Percentiles rank a stretch among this genome's conserved stretches.
These are phyloP conservation scores for Aurelia aurita DNA, from an alignment of 30 jellyfish, hydroid and myxozoan genomes.

Conservation along the genomic window DNA sequence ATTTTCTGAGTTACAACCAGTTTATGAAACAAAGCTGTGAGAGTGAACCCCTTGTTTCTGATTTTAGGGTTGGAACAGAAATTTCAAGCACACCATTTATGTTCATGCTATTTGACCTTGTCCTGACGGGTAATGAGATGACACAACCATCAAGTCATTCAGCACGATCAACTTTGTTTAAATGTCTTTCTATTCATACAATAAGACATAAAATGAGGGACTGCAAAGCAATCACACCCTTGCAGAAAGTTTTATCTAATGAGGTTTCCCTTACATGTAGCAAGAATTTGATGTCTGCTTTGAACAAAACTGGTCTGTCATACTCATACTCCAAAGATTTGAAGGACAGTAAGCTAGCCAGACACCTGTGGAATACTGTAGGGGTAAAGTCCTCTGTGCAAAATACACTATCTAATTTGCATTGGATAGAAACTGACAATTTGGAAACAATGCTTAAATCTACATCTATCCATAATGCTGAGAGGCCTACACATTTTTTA, in stretches of 20 bases:
- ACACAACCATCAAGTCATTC: not conserved
- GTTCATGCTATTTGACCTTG: conserved; percentile 10
- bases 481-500: too few relatives aligned
- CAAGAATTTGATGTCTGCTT: too few relatives aligned
- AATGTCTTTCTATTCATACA: conserved; percentile 14
- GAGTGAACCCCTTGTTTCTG: conserved; percentile 16
- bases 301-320: too few relatives aligned
- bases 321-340: too few relatives aligned
- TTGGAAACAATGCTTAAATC: too few relatives aligned
- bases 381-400: too few relatives aligned
- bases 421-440: too few relatives aligned
- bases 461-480: too few relatives aligned
- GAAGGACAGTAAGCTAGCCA: too few relatives aligned
- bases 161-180: conserved; percentile 7
- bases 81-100: conserved; percentile 14
- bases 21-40: not conserved
- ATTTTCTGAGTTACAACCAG: not conserved
- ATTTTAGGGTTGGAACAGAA: conserved; percentile 30
- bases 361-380: too few relatives aligned
- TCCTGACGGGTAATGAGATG: conserved; percentile 22
- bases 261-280: conserved; percentile 41
- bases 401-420: too few relatives aligned
- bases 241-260: conserved; percentile 35
- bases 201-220: conserved; percentile 24
- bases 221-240: conserved; percentile 16